Evolutionary conservation across 2,888 invertebrate species (phyloP).

Genomic region (Stenodera caucasica): DNA sequence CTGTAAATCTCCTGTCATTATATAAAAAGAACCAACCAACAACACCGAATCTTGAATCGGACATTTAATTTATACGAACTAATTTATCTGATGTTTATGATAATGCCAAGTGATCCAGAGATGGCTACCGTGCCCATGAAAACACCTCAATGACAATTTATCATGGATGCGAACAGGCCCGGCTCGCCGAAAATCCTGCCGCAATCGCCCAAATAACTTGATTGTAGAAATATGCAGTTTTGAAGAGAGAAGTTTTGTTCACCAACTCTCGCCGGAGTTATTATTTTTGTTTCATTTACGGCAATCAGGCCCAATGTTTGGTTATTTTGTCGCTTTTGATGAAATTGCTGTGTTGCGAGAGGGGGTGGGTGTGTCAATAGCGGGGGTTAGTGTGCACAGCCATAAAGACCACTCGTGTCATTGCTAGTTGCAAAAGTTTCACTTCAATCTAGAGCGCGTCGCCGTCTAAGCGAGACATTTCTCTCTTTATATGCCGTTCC

Average conservation of each 20-base stretch:
- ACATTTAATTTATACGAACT: conserved; percentile 54
- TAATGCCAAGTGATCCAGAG: conserved; percentile 47
- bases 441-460: conserved; percentile 14
- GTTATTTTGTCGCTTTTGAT: conserved; percentile 51
- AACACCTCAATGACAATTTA: conserved; percentile 41
- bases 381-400: conserved; percentile 44
- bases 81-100: conserved; percentile 55
- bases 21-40: conserved; percentile 32
- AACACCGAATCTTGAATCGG: conserved; percentile 37
- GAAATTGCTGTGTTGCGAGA: conserved; percentile 32
- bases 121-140: conserved; percentile 41
- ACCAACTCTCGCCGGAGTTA: conserved; percentile 38
- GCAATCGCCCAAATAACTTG: too few relatives aligned
- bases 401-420: conserved; percentile 65
- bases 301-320: conserved; percentile 55
- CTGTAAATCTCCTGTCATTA: conserved; percentile 52
- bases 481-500: background rate
- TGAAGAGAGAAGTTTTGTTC: background rate
- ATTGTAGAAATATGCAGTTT: too few relatives aligned
- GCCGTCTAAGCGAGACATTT: too few relatives aligned
- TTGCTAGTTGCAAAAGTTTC: conserved; percentile 53
- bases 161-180: conserved; percentile 24
- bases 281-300: conserved; percentile 47
- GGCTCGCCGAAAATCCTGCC: too few relatives aligned
- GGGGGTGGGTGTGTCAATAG: conserved; percentile 55